Evolutionary conservation across 2,888 invertebrate genomes (phyloP).

Genomic region (Morpho deidamia): DNA sequence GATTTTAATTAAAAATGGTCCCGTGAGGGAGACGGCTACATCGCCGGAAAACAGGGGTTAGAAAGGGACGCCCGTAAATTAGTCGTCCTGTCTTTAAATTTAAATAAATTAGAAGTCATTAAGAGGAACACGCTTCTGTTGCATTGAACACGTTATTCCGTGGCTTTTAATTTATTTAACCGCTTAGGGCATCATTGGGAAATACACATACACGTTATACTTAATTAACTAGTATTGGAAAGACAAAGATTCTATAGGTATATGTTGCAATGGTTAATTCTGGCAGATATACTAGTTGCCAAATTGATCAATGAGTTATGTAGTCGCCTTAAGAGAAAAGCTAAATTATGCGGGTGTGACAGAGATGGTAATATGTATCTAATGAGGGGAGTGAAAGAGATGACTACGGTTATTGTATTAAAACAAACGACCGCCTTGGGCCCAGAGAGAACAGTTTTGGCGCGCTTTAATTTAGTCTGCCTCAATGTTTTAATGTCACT

Average conservation of each 20-base stretch:
- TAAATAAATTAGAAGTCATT: slow-evolving; percentile 79
- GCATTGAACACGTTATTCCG: slow-evolving; percentile 55
- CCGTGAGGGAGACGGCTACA: slow-evolving; percentile 62
- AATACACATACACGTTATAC: slow-evolving; percentile 1
- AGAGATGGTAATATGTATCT: slow-evolving; percentile 38
- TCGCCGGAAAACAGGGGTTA: slow-evolving; percentile 42
- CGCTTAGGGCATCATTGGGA: slow-evolving; percentile 19
- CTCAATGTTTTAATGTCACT: slow-evolving; percentile 72
- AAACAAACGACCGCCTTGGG: slow-evolving; percentile 77
- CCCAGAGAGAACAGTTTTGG: slow-evolving; percentile 72
- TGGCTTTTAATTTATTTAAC: slow-evolving; percentile 42
- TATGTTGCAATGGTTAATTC: no score
- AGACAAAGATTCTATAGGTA: not conserved
- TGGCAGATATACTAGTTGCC: slow-evolving; percentile 9
- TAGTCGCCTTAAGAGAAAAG: slow-evolving; percentile 62
- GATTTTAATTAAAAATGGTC: slow-evolving; percentile 79
- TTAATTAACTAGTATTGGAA: slow-evolving; percentile 10
- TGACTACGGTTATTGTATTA: slow-evolving; percentile 71
- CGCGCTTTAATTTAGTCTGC: slow-evolving; percentile 76
- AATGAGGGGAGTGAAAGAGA: slow-evolving; percentile 59
- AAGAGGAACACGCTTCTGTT: slow-evolving; percentile 73
- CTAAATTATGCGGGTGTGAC: slow-evolving; percentile 53
- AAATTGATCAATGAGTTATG: slow-evolving; percentile 30
- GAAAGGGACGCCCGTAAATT: slow-evolving; percentile 70
- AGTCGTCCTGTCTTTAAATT: slow-evolving; percentile 62